phyloP scores from a whole-genome alignment of 1,140 invertebrate species.

The Aphaenogaster floridana region DNA sequence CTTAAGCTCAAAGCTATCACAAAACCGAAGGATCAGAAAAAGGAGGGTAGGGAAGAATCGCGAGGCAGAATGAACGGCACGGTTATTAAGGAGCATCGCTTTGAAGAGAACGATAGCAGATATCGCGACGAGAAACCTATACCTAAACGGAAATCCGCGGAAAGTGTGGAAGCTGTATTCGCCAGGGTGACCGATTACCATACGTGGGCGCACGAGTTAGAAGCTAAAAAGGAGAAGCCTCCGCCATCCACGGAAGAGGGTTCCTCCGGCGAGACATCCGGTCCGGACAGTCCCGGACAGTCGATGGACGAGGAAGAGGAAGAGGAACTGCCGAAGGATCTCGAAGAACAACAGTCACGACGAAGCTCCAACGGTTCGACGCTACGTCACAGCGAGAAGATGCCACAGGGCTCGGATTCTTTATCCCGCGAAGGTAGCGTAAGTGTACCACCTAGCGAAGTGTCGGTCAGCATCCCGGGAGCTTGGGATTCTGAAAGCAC shows the following conservation, averaged over 20 bases:
- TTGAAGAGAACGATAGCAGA: conserved; percentile 73
- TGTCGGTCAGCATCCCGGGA: conserved; percentile 83
- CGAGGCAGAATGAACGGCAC: conserved; percentile 80
- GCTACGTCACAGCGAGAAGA: conserved; percentile 81
- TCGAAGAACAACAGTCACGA: conserved; percentile 81
- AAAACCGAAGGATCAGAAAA: conserved; percentile 70
- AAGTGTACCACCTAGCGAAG: conserved; percentile 83
- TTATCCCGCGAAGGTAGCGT: conserved; percentile 84
- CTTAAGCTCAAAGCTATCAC: conserved; percentile 90
- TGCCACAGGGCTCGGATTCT: conserved; percentile 81
- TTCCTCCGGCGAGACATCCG: conserved; percentile 94
- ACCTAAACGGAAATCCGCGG: conserved; percentile 83
- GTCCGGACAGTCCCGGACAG: conserved; percentile 93
- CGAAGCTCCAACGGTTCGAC: conserved; percentile 83
- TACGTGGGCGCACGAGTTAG: conserved; percentile 84
- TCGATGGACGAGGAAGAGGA: conserved; percentile 88
- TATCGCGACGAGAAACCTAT: conserved; percentile 82
- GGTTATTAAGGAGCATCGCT: conserved; percentile 76
- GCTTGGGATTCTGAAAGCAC: conserved; percentile 84
- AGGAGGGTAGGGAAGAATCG: conserved; percentile 75
- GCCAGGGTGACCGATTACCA: conserved; percentile 87
- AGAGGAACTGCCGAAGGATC: conserved; percentile 78
- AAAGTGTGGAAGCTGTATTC: conserved; percentile 84
- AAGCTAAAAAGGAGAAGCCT: conserved; percentile 85
- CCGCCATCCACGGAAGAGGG: conserved; percentile 84